phyloP scores from a whole-genome alignment of 2,797 vertebrate genomes.

The Argyrosomus regius region DNA sequence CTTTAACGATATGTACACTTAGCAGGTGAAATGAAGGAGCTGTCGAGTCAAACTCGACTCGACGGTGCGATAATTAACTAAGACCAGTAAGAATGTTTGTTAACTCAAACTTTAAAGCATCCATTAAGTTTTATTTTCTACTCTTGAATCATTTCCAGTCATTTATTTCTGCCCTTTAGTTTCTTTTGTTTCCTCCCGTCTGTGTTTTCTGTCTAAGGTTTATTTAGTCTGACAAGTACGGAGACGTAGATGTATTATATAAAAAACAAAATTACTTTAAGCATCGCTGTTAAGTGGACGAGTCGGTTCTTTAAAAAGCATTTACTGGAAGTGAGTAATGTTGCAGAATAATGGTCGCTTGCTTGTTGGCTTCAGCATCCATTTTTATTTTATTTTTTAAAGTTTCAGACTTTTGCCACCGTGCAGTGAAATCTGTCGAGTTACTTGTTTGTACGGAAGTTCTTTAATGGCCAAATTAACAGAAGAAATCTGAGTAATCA shows the following conservation, averaged over 20 bases:
- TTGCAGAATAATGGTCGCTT: constrained; percentile 90
- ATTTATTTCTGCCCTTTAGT: constrained; percentile 33
- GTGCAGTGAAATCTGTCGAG: constrained; percentile 31
- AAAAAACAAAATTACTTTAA: constrained; percentile 84
- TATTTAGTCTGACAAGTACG: constrained; percentile 91
- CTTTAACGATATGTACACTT: constrained; percentile 60
- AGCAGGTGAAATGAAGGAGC: constrained; percentile 66
- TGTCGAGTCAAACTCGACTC: background rate
- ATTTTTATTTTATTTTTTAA: constrained; percentile 48
- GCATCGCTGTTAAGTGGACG: constrained; percentile 89
- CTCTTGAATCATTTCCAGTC: constrained; percentile 36
- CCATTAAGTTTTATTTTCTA: constrained; percentile 68
- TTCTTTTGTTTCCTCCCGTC: constrained; percentile 42
- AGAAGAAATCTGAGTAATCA: background rate
- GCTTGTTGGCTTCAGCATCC: constrained; percentile 92
- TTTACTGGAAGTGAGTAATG: constrained; percentile 85
- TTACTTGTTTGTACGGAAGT: constrained; percentile 26
- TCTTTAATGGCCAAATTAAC: constrained; percentile 46
- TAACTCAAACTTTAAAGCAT: constrained; percentile 51
- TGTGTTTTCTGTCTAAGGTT: constrained; percentile 87
- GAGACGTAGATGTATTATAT: constrained; percentile 92
- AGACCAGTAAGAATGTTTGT: constrained; percentile 75
- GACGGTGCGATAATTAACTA: constrained; percentile 26
- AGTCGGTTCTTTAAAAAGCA: constrained; percentile 80
- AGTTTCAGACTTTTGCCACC: constrained; percentile 31